Evolutionary conservation across 2,797 vertebrate species (phyloP).

Genomic region (Clamator glandarius): DNA sequence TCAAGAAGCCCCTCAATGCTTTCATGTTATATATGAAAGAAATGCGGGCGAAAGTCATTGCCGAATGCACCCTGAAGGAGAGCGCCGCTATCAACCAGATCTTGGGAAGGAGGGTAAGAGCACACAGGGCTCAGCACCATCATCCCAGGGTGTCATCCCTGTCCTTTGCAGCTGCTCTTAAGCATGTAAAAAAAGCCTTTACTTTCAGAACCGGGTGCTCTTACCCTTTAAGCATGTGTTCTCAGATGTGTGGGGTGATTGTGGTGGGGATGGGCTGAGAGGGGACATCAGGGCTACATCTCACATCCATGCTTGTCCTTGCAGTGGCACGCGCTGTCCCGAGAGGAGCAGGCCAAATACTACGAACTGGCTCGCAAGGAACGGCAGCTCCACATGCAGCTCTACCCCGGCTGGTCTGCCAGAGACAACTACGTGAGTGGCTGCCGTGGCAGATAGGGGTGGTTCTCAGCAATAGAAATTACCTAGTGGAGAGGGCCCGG

Average conservation of each 20-base stretch:
- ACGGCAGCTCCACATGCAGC: conserved; percentile 99
- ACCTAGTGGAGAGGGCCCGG: no score
- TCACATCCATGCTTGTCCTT: neutral
- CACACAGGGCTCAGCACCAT: fast-evolving
- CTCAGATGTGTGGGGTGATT: fast-evolving
- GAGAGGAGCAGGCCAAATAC: conserved; percentile 98
- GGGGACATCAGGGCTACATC: fast-evolving
- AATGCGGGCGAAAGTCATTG: conserved; percentile 98
- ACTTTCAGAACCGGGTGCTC: neutral
- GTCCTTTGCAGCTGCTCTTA: neutral
- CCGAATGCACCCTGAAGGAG: conserved; percentile 98
- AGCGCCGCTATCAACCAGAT: conserved; percentile 99
- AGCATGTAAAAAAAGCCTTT: fast-evolving
- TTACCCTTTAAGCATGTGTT: fast-evolving
- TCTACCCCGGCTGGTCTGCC: conserved; percentile 98
- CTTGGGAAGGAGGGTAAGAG: conserved; percentile 92
- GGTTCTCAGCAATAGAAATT: no score
- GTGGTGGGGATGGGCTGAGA: fast-evolving
- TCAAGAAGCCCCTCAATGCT: conserved; percentile 98
- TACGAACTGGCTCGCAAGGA: conserved; percentile 98
- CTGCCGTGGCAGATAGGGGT: no score
- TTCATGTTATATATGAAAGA: conserved; percentile 99
- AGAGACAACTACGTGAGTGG: conserved; percentile 96
- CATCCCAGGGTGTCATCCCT: neutral
- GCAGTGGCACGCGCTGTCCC: conserved; percentile 96